Evolutionary conservation across 2,888 invertebrate genomes (phyloP).

Genomic region (Athalia circularis): DNA sequence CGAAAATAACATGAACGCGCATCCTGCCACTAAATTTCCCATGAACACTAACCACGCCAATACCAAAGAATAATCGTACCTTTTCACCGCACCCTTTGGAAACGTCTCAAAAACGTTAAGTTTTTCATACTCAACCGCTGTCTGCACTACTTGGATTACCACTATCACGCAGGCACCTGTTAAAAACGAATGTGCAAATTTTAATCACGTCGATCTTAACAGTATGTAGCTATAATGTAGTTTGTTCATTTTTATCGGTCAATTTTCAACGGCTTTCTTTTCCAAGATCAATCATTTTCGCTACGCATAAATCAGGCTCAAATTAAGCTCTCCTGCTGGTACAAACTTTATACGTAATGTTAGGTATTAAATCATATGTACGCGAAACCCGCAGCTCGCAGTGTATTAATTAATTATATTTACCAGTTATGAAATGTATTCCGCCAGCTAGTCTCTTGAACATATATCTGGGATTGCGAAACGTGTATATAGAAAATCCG

Average conservation of each 20-base stretch:
- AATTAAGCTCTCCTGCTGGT: no score
- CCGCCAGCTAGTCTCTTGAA: slow-evolving; percentile 91
- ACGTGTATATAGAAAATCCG: slow-evolving; percentile 88
- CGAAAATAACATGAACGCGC: slow-evolving; percentile 87
- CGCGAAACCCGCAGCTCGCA: not conserved
- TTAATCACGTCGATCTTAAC: not conserved
- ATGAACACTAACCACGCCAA: slow-evolving; percentile 87
- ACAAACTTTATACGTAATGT: no score
- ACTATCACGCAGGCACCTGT: slow-evolving; percentile 86
- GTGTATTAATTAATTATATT: slow-evolving; percentile 64
- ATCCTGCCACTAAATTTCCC: slow-evolving; percentile 81
- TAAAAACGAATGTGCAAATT: slow-evolving; percentile 59
- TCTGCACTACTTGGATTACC: slow-evolving; percentile 87
- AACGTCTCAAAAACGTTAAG: slow-evolving; percentile 81
- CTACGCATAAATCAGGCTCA: no score
- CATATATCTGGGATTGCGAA: slow-evolving; percentile 90
- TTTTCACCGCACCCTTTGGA: slow-evolving; percentile 80
- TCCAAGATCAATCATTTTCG: not conserved
- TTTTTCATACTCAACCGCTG: slow-evolving; percentile 83
- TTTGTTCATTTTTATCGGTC: no score
- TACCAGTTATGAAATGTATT: slow-evolving; percentile 89
- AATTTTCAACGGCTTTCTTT: not conserved
- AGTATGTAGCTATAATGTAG: no score
- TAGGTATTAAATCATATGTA: no score
- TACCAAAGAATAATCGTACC: slow-evolving; percentile 84